Conservation (phyloP, 2,113 vertebrate species). For the Spizaetus ornatus region DNA sequence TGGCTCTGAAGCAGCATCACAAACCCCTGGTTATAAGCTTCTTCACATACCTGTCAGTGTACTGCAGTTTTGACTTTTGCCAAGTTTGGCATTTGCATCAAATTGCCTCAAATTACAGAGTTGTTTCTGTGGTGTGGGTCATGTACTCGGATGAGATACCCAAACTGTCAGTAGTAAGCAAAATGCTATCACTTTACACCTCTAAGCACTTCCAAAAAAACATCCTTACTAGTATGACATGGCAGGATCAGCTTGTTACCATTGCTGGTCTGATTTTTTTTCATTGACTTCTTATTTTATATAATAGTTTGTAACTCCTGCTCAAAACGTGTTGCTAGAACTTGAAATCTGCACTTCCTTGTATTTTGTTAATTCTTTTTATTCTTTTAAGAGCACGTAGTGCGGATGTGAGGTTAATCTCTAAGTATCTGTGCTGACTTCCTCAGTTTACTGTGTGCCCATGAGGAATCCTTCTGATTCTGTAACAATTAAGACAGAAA, state of each 20-base stretch:
- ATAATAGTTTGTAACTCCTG: neutral
- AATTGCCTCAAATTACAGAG: neutral
- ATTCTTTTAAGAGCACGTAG: neutral
- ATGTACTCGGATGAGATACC: neutral
- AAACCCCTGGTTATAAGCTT: neutral
- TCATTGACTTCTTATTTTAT: neutral
- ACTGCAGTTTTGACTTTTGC: neutral
- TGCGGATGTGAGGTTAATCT: neutral
- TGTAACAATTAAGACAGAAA: neutral
- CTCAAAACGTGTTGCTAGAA: neutral
- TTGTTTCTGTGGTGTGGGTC: neutral
- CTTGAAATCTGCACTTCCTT: neutral
- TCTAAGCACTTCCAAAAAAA: neutral
- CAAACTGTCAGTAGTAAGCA: neutral
- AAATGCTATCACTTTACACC: neutral
- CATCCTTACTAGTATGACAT: neutral
- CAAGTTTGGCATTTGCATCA: neutral
- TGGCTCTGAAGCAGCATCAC: rapidly evolving
- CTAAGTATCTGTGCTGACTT: neutral
- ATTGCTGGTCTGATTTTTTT: neutral
- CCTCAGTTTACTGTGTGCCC: neutral
- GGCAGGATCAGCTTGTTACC: neutral
- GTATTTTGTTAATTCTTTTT: neutral
- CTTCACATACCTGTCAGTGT: neutral
- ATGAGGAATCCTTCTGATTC: neutral